Conservation (phyloP, 1,140 invertebrate species). For the Trichoplusia ni region DNA sequence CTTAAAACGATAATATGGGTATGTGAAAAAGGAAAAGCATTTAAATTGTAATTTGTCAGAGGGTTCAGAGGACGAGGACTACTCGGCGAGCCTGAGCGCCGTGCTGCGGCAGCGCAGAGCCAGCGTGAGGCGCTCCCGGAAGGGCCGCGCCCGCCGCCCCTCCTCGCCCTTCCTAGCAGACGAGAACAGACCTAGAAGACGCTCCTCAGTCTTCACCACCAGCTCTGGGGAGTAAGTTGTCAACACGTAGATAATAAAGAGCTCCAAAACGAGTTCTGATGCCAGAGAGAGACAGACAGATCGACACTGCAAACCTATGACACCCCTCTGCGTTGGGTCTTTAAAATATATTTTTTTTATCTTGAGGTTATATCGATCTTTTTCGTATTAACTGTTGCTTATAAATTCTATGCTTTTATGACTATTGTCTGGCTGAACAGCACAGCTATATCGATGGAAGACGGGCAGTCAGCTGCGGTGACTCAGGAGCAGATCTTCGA, state of each 20-base stretch:
- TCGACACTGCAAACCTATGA: too few species aligned
- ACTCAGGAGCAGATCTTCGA: slow-evolving; percentile 94
- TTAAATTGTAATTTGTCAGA: slow-evolving; percentile 46
- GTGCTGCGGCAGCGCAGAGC: slow-evolving; percentile 89
- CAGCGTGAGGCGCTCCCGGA: slow-evolving; percentile 84
- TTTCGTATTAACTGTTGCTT: too few species aligned
- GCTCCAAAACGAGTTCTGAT: too few species aligned
- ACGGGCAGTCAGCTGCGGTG: slow-evolving; percentile 80
- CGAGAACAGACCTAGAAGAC: slow-evolving; percentile 78
- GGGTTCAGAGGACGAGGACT: slow-evolving; percentile 88
- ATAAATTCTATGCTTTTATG: too few species aligned
- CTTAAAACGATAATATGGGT: too few species aligned
- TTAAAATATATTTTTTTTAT: too few species aligned
- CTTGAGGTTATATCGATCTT: too few species aligned
- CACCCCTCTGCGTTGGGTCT: too few species aligned
- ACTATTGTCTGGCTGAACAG: too few species aligned
- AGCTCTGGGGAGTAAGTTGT: slow-evolving; percentile 91
- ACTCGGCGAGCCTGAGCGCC: slow-evolving; percentile 90
- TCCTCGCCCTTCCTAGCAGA: slow-evolving; percentile 88
- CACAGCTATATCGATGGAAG: slow-evolving; percentile 89
- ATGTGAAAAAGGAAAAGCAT: too few species aligned
- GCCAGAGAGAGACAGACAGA: too few species aligned
- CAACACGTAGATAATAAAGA: too few species aligned
- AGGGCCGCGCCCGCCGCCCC: slow-evolving; percentile 83
- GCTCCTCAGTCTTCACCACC: slow-evolving; percentile 91